Evolutionary conservation across 2,797 vertebrate genomes (phyloP).

Genomic region (Siniperca undulata): DNA sequence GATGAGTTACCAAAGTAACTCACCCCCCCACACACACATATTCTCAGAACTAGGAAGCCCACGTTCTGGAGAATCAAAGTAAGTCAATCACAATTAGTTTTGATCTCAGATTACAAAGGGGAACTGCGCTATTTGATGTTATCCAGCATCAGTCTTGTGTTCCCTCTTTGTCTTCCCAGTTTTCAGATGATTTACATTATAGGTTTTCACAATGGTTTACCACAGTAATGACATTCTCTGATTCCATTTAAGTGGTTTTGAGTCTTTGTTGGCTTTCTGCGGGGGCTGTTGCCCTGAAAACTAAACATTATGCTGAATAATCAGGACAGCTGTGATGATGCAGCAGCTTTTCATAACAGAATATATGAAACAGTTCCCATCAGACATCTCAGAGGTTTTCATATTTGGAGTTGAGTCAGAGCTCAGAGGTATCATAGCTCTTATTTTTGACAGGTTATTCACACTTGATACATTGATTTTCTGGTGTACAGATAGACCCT

Average conservation of each 20-base stretch:
- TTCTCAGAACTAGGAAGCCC: conserved; percentile 20
- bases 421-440: conserved; percentile 31
- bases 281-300: conserved; percentile 42
- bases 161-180: conserved; percentile 53
- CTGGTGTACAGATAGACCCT: conserved; percentile 38
- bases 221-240: conserved; percentile 63
- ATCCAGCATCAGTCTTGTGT: conserved; percentile 31
- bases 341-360: conserved; percentile 48
- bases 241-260: conserved; percentile 67
- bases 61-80: conserved; percentile 42
- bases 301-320: conserved; percentile 57
- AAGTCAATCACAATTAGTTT: conserved; percentile 57
- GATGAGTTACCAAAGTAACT: not conserved
- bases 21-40: conserved; percentile 1
- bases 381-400: conserved; percentile 35
- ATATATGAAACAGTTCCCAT: conserved; percentile 31
- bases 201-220: conserved; percentile 62
- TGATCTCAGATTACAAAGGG: conserved; percentile 59
- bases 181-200: conserved; percentile 65
- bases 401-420: conserved; percentile 30
- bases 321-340: conserved; percentile 56
- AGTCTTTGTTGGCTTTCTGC: conserved; percentile 53
- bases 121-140: conserved; percentile 49
- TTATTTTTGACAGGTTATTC: conserved; percentile 43
- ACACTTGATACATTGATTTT: conserved; percentile 53